Evolutionary conservation across 2,888 invertebrate genomes (phyloP), one percentile per base, ranked within the genome.

Genomic region (Phalangium opilio): DNA sequence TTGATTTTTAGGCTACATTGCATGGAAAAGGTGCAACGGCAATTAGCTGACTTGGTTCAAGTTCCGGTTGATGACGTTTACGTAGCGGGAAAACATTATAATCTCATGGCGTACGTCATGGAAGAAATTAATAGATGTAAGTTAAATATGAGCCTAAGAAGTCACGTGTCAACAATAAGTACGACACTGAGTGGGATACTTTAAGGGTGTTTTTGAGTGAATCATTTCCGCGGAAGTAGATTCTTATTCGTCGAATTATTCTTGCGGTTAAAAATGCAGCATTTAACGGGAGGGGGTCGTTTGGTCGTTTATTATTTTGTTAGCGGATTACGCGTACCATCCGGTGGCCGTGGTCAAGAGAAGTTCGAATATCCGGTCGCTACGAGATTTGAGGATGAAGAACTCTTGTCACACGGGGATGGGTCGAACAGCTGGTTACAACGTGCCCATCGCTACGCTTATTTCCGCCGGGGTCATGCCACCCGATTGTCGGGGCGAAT

Each of bases 21-120:
- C 27, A 27, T 27, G 27, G 27, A 27, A 8, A 27, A 27, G 8
- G 8, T 27, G 4, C 27, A 27, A 27, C 27, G 27, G 5, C 27
- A 27, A 27, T 8, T 27, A 60, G 87, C 86, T 1, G 89, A 90
- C 64, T 74, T 87, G 47, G 76, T 81, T 20, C 78, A 80, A 7
- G 78, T 81, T 2, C 86, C 87, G 61, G 84, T 89, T 3, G 86
- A 86, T 60, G 85, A 86, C 60, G 83, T 86, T 76, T 87, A 85
- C 63, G 75, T 87, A 39, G 85, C 83, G 38, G 67, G 67, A 10
- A 57, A 64, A 39, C 64, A 61, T 51, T 66, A 82, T 62, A 75
- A 81, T 63, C 78, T 83, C 65, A 81, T 80, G 62, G 76, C 78
- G 1, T 72, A 85, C 4, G 75, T 81, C 61, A 78, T 79, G 54